Conservation (phyloP, 2,113 vertebrate species). For the Delphinapterus leucas region DNA sequence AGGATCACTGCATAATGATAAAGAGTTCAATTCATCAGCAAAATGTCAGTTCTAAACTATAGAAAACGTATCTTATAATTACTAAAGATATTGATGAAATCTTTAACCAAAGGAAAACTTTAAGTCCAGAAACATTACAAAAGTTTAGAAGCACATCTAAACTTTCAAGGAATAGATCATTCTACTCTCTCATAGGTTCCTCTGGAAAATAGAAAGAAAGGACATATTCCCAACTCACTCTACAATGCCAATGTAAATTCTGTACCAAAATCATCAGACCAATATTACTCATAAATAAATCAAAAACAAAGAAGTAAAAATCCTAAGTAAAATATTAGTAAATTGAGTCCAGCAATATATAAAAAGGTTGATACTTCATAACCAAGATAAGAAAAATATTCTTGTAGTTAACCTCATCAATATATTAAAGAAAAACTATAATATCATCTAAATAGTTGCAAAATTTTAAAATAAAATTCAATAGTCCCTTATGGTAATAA, state of each 20-base stretch:
- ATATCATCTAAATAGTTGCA: not conserved
- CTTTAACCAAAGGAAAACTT: not conserved
- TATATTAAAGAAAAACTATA: not conserved
- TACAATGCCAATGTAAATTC: not conserved
- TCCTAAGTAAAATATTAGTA: constrained; percentile 9
- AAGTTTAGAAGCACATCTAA: not conserved
- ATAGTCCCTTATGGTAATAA: not conserved
- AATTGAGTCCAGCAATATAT: not conserved
- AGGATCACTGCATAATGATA: not conserved
- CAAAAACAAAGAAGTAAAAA: not conserved
- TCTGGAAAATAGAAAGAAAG: not conserved
- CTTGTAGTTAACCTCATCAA: not conserved
- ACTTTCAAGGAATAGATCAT: not conserved
- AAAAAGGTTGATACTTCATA: not conserved
- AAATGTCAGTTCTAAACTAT: not conserved
- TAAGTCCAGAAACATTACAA: not conserved
- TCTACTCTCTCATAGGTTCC: not conserved
- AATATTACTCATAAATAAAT: not conserved
- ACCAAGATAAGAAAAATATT: not conserved
- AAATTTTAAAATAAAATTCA: constrained; percentile 20
- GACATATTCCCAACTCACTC: not conserved
- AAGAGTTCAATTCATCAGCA: not conserved
- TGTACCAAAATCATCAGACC: not conserved
- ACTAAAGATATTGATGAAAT: not conserved
- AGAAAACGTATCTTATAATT: not conserved